These are phyloP conservation scores for Adelphocoris suturalis DNA, from an alignment of 2,888 invertebrate species.

Conservation along the genomic window DNA sequence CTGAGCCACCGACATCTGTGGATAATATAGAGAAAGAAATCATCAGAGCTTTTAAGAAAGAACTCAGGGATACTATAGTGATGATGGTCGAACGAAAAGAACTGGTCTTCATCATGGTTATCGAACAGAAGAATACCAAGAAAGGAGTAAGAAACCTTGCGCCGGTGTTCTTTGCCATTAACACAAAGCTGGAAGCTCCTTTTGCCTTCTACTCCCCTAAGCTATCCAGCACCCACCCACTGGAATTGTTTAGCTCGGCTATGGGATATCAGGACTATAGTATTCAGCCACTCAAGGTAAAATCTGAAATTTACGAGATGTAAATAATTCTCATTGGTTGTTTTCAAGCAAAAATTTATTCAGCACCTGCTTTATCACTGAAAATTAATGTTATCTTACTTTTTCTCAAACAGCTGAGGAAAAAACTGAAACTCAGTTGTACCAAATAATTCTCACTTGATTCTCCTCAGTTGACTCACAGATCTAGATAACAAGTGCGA, in stretches of 20 bases:
- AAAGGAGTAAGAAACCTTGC: slow-evolving; percentile 1
- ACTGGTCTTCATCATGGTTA: slow-evolving; percentile 36
- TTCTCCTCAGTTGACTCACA: too few relatives aligned
- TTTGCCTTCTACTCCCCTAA: slow-evolving; percentile 46
- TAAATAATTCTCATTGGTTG: too few relatives aligned
- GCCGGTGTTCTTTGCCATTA: slow-evolving; percentile 48
- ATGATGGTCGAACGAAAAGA: not conserved
- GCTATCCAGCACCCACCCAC: not conserved
- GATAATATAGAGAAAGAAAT: slow-evolving; percentile 31
- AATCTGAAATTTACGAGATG: too few relatives aligned
- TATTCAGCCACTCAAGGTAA: not conserved
- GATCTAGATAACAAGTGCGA: too few relatives aligned
- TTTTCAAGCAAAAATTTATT: too few relatives aligned
- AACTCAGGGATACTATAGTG: slow-evolving; percentile 43
- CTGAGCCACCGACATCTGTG: slow-evolving; percentile 18
- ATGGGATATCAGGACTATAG: slow-evolving; percentile 38
- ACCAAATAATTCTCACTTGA: too few relatives aligned
- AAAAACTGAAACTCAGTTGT: too few relatives aligned
- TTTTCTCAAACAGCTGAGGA: too few relatives aligned
- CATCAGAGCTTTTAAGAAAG: slow-evolving; percentile 42
- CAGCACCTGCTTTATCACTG: too few relatives aligned
- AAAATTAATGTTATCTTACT: too few relatives aligned
- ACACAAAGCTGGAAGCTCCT: not conserved
- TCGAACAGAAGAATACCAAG: slow-evolving; percentile 40
- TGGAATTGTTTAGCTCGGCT: slow-evolving; percentile 18